These are phyloP conservation scores for Crenichthys baileyi DNA, from an alignment of 2,797 vertebrate genomes.

Conservation along the genomic window DNA sequence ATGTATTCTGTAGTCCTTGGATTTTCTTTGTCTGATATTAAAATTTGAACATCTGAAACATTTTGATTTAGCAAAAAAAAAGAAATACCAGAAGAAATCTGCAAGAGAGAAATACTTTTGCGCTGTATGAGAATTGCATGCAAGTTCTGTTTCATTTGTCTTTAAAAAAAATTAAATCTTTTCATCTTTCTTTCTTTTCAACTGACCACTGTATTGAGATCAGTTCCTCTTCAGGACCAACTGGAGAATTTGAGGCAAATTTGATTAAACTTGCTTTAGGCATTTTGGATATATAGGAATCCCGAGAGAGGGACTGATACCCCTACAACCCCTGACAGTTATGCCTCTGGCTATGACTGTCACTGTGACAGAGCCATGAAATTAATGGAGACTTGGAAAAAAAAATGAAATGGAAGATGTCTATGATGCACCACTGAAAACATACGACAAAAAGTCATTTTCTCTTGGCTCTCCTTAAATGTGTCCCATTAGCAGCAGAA, in stretches of 20 bases:
- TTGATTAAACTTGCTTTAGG: not conserved
- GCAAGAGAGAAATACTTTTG: not conserved
- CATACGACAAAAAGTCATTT: slow-evolving; percentile 31
- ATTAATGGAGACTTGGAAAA: slow-evolving; percentile 27
- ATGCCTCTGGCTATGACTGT: slow-evolving; percentile 1
- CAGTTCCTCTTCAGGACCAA: not conserved
- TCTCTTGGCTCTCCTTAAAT: slow-evolving; percentile 50
- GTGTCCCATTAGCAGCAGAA: slow-evolving; percentile 62
- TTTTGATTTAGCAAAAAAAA: not conserved
- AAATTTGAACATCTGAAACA: not conserved
- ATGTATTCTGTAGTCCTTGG: not conserved
- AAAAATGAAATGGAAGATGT: slow-evolving; percentile 39
- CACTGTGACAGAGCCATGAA: slow-evolving; percentile 1
- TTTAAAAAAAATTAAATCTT: not conserved
- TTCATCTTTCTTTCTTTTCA: not conserved
- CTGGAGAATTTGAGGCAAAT: not conserved
- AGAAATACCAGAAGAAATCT: not conserved
- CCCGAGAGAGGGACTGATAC: not conserved
- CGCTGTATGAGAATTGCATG: not conserved
- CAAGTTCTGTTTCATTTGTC: not conserved
- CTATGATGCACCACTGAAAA: slow-evolving; percentile 42
- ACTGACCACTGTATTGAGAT: not conserved
- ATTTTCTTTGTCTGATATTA: not conserved
- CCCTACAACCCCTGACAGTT: not conserved
- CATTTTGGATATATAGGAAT: not conserved